Evolutionary conservation across 2,888 invertebrate genomes (phyloP), one percentile per base, ranked within the genome.

Genomic region (Antheraea assamensis): DNA sequence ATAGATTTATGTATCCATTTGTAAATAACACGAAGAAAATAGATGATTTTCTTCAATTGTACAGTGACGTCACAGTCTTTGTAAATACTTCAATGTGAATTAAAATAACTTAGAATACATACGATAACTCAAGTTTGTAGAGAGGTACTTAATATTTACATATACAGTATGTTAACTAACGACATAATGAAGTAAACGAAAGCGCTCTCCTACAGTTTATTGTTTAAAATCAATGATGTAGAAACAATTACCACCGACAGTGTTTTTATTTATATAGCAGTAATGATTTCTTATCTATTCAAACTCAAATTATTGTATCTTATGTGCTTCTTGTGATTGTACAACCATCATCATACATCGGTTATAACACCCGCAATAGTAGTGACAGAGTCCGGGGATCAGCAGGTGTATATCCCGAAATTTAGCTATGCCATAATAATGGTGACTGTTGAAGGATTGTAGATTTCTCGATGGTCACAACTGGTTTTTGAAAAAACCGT

Each of bases 1-100:
- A 21, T 21, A 10, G 55, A n/a, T 55, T 55, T 21, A 55, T 55
- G 10, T 55, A 55, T 24, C 58, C 24, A 3, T 24, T 58, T 58
- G 58, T 58, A 58, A 58, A 58, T 58, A 58, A 24, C 24, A 58
- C 24, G 58, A 24, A 58, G 58, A 58, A 24, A 58, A 24, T 24
- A 58, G n/a, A n/a, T 58, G 5, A 58, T 58, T 58, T 24, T 58
- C 58, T 58, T 58, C 58, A 58, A 58, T 58, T 58, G 58, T 58
- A 58, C 58, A 58, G 58, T 58, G 24, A 58, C 10, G n/a, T 24
- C 24, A 58, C 24, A 58, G n/a, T 58, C 10, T n/a, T 58, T 58
- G 24, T 58, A 58, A 58, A 58, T 24, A 58, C n/a, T 3, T 24
- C 10, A 24, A 24, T 58, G 13, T 58, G n/a, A n/a, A 58, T 58